Conservation (phyloP, 2,888 invertebrate species). For the Xestia sexstrigata region DNA sequence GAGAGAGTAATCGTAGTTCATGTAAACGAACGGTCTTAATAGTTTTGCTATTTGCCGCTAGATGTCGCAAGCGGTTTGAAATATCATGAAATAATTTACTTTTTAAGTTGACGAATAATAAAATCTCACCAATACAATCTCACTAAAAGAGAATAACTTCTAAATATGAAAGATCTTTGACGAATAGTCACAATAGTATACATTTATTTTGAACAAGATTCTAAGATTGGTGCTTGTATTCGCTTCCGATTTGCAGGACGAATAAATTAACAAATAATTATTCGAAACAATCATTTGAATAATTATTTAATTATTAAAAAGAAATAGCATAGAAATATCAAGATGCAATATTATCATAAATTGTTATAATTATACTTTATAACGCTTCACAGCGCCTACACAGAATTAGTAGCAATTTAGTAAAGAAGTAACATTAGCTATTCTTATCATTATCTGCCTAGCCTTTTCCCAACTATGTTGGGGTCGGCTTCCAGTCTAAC, state of each 20-base stretch:
- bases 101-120: too few species aligned
- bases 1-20: not conserved
- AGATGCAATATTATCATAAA: not conserved
- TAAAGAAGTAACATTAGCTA: not conserved
- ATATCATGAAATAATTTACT: not conserved
- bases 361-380: not conserved
- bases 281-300: too few species aligned
- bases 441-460: too few species aligned
- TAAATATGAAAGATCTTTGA: too few species aligned
- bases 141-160: too few species aligned
- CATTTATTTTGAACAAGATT: too few species aligned
- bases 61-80: slow-evolving; percentile 32
- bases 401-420: not conserved
- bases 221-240: not conserved
- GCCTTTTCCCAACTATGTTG: too few species aligned
- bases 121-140: too few species aligned
- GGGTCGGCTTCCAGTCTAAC: too few species aligned
- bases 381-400: slow-evolving; percentile 12
- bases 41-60: slow-evolving; percentile 36
- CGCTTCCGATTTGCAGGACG: not conserved
- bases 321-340: not conserved
- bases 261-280: too few species aligned
- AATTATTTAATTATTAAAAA: not conserved
- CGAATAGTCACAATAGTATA: too few species aligned
- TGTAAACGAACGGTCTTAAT: too few species aligned